phyloP scores from a whole-genome alignment of 2,888 invertebrate species.

The Drosophila pseudotalamancana region DNA sequence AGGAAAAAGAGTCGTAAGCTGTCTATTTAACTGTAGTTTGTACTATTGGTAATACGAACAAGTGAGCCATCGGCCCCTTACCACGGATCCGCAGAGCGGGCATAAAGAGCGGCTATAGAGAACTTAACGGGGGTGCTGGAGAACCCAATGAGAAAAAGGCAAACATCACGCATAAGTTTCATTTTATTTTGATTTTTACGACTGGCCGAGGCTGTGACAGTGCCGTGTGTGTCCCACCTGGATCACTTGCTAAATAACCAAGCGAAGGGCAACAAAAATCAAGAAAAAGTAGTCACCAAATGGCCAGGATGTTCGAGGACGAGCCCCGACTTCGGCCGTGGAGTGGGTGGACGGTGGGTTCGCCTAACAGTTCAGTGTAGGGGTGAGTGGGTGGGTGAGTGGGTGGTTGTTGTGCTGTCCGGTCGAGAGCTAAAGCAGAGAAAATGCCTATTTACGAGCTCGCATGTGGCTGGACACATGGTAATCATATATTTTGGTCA shows the following conservation, averaged over 20 bases:
- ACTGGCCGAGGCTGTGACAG: conserved; percentile 57
- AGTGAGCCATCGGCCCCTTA: conserved; percentile 15
- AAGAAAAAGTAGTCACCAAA: conserved; percentile 53
- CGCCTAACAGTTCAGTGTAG: neutral
- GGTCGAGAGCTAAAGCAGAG: conserved; percentile 66
- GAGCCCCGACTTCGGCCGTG: conserved; percentile 13
- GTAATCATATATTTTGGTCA: conserved; percentile 84
- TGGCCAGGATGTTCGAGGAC: conserved; percentile 24
- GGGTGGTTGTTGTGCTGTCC: conserved; percentile 24
- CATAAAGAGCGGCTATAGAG: conserved; percentile 26
- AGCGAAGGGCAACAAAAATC: conserved; percentile 61
- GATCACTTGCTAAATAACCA: conserved; percentile 79
- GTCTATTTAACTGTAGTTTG: conserved; percentile 40
- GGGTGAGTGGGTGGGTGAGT: neutral
- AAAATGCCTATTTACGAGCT: conserved; percentile 83
- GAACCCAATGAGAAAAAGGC: conserved; percentile 51
- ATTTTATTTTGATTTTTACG: conserved; percentile 83
- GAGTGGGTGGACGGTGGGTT: neutral
- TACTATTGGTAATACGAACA: conserved; percentile 43
- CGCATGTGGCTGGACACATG: conserved; percentile 80
- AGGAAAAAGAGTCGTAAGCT: neutral
- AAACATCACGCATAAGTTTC: conserved; percentile 81
- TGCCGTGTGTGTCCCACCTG: conserved; percentile 78
- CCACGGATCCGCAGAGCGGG: conserved; percentile 8
- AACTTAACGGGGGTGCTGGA: neutral